Evolutionary conservation across 2,797 vertebrate genomes (phyloP).

Genomic region (Mionectes olivaceus): DNA sequence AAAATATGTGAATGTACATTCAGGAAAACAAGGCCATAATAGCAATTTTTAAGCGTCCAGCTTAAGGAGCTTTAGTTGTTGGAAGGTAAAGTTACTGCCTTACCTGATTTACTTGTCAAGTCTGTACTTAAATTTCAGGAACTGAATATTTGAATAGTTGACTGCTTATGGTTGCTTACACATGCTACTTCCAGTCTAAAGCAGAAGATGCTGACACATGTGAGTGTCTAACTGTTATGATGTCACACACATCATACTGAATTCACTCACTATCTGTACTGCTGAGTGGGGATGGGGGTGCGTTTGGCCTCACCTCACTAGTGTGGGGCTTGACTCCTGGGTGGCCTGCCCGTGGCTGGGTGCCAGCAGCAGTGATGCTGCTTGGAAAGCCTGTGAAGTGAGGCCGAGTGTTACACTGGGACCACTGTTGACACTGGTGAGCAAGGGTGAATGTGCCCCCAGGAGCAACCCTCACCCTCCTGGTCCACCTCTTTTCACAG

Average conservation of each 20-base stretch:
- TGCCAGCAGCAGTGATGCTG: background rate
- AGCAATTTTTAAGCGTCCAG: background rate
- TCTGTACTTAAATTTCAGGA: background rate
- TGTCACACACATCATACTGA: accelerated
- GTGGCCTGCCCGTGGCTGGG: background rate
- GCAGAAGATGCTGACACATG: background rate
- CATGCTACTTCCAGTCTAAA: background rate
- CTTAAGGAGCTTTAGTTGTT: background rate
- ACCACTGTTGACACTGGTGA: background rate
- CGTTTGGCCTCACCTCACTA: accelerated
- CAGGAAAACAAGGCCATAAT: background rate
- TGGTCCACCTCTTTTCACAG: background rate
- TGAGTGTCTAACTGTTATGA: background rate
- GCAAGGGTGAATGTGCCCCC: background rate
- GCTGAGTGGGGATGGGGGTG: accelerated
- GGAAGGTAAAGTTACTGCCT: background rate
- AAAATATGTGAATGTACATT: background rate
- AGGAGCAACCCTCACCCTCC: too few species aligned
- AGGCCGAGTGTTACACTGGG: background rate
- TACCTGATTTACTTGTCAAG: background rate
- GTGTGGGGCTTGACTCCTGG: background rate
- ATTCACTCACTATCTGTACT: background rate
- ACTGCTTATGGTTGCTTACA: background rate
- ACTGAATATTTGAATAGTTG: background rate
- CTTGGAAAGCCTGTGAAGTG: background rate